These are phyloP conservation scores for Mixornis gularis DNA, from an alignment of 2,113 vertebrate genomes.

Conservation along the genomic window DNA sequence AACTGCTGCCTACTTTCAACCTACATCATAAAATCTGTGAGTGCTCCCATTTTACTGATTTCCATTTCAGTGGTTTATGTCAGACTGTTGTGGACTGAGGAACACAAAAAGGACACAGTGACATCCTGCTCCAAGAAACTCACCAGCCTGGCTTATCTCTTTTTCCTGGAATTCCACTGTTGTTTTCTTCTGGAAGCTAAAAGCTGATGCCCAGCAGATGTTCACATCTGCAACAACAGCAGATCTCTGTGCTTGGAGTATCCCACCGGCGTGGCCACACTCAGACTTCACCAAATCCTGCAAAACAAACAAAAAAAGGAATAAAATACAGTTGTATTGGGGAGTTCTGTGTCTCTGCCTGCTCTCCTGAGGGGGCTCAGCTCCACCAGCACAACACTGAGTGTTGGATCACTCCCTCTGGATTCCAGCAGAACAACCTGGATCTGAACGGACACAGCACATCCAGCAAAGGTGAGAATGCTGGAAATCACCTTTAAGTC, in stretches of 20 bases:
- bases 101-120: neutral
- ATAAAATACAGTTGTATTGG: neutral
- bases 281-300: slow-evolving; percentile 64
- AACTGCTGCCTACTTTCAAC: neutral
- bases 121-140: neutral
- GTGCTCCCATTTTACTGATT: neutral
- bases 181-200: slow-evolving; percentile 5
- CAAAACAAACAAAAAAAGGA: neutral
- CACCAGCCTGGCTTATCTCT: slow-evolving; percentile 36
- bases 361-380: neutral
- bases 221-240: slow-evolving; percentile 41
- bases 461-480: neutral
- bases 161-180: slow-evolving; percentile 14
- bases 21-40: neutral
- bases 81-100: neutral
- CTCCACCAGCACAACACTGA: neutral
- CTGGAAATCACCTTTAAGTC: slow-evolving; percentile 69
- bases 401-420: neutral
- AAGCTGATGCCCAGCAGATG: slow-evolving; percentile 50
- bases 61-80: neutral
- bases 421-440: neutral
- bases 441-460: neutral
- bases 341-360: neutral
- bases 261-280: neutral
- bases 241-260: neutral